Conservation (phyloP, 1,140 invertebrate species). For the Arctopsyche grandis region DNA sequence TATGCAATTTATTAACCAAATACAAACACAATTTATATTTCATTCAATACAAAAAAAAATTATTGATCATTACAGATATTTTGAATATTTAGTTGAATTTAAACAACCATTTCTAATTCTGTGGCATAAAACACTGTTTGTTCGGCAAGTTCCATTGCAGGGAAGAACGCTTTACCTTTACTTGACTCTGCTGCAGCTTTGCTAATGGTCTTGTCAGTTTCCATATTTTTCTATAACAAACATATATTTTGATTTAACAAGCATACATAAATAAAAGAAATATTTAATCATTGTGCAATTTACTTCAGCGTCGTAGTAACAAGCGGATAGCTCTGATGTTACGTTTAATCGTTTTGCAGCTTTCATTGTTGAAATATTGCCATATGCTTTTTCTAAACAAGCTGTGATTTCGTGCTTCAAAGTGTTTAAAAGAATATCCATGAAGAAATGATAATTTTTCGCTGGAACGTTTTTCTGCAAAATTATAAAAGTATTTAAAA, state of each 20-base stretch:
- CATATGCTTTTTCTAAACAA: constrained; percentile 97
- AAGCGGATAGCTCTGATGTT: constrained; percentile 27
- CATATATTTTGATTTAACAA: constrained; percentile 25
- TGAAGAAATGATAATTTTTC: constrained; percentile 95
- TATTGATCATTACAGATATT: too few species aligned
- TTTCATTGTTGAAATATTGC: constrained; percentile 87
- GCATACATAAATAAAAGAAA: constrained; percentile 51
- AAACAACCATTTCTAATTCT: constrained; percentile 99
- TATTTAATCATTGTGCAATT: neutral
- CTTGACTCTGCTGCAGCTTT: constrained; percentile 28
- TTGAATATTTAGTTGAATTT: constrained; percentile 60
- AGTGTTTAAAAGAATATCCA: constrained; percentile 95
- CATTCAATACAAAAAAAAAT: constrained; percentile 13
- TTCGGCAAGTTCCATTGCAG: constrained; percentile 88
- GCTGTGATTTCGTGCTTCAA: constrained; percentile 96
- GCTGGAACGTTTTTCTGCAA: constrained; percentile 93
- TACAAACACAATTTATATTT: neutral
- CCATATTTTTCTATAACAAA: constrained; percentile 40
- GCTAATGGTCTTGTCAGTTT: constrained; percentile 30
- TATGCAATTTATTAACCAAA: too few species aligned
- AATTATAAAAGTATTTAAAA: constrained; percentile 59
- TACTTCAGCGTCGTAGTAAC: constrained; percentile 34
- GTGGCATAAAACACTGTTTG: constrained; percentile 97
- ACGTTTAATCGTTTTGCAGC: constrained; percentile 93
- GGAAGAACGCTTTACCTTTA: constrained; percentile 77